Evolutionary conservation across 2,888 invertebrate genomes (phyloP).

Genomic region (Timema cristinae): DNA sequence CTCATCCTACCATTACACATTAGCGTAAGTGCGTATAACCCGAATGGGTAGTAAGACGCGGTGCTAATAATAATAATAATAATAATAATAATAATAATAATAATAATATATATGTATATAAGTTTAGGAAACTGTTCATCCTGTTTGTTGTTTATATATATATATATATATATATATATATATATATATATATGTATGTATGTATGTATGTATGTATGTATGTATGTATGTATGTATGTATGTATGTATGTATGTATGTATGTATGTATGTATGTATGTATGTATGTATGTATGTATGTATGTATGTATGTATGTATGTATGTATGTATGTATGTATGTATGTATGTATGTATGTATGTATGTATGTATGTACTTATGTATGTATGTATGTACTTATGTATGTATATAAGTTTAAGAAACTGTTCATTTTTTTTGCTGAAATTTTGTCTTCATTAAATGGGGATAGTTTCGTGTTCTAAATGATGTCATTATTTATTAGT

Average conservation of each 20-base stretch:
- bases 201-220: not conserved
- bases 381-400: too few species aligned
- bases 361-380: not conserved
- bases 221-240: too few species aligned
- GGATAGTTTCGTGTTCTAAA: too few species aligned
- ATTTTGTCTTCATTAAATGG: too few species aligned
- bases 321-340: not conserved
- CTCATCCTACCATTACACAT: too few species aligned
- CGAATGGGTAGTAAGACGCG: too few species aligned
- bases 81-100: not conserved
- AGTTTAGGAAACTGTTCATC: not conserved
- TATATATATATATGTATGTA: not conserved
- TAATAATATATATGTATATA: not conserved
- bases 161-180: not conserved
- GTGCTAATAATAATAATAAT: too few species aligned
- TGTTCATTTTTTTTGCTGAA: too few species aligned
- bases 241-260: constrained; percentile 5
- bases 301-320: constrained; percentile 6
- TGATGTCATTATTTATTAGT: too few species aligned
- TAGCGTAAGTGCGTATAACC: too few species aligned
- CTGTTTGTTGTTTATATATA: not conserved
- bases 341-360: not conserved
- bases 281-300: not conserved
- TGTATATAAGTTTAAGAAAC: too few species aligned
- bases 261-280: not conserved